Conservation (phyloP, 2,888 invertebrate species). For the Germaria angustata region DNA sequence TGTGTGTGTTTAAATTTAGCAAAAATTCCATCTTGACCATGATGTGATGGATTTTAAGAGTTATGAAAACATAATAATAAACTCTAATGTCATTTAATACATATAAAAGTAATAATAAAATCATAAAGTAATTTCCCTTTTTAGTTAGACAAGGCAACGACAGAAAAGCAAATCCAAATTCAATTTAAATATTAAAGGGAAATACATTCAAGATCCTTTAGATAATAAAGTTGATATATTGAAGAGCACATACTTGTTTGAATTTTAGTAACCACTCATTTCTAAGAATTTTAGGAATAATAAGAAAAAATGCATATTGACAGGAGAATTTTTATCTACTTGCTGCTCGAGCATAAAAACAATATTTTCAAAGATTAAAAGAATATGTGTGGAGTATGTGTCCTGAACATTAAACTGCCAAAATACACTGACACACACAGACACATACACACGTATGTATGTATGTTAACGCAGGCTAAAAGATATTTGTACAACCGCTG, state of each 20-base stretch:
- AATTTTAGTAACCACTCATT: neutral
- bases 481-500: conserved; percentile 5
- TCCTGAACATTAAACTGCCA: too few relatives aligned
- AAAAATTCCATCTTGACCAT: too few relatives aligned
- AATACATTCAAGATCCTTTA: conserved; percentile 4
- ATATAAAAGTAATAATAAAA: conserved; percentile 69
- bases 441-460: neutral
- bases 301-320: too few relatives aligned
- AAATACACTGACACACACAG: too few relatives aligned
- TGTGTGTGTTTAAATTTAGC: too few relatives aligned
- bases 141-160: conserved; percentile 18
- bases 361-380: conserved; percentile 24
- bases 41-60: neutral
- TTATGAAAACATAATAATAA: too few relatives aligned
- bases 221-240: neutral
- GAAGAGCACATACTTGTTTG: neutral
- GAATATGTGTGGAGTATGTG: too few relatives aligned
- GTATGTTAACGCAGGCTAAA: neutral
- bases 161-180: conserved; percentile 39
- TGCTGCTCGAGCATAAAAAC: neutral
- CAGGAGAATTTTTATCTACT: neutral
- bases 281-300: conserved; percentile 9
- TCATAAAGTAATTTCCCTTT: conserved; percentile 74
- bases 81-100: neutral
- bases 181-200: conserved; percentile 46